Base-by-base conservation (phyloP, 2,113 vertebrate genomes). In the Larimichthys crocea region DNA sequence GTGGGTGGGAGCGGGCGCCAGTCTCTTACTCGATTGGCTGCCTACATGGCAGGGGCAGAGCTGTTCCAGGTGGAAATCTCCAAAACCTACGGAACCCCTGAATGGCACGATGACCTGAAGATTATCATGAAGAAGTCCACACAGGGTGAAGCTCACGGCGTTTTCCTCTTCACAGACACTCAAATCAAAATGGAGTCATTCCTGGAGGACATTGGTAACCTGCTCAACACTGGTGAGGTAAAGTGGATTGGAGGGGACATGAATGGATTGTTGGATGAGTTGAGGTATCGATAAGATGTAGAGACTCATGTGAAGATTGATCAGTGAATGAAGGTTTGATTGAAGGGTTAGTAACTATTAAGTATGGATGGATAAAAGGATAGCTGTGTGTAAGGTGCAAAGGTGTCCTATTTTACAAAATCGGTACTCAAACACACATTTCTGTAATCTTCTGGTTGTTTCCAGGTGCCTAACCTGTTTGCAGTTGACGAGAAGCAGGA, bases 151-250 rank as follows among this genome's bases (percentile, higher is more conserved):
- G 90, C 88, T 87, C 96, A 96, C 2, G 96, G 96, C 0, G 96
- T 97, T 63, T 97, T 98, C 91, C 94, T 99, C 22, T 98, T 99
- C 70, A 97, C 96, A 0, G 97, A 98, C 62, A 95, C 96, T 11
- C 97, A 99, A 86, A 97, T 99, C 64, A 99, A 97, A 92, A 93
- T 86, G 76, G 97, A 99, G 78, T 97, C 96, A 0, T 99, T 99
- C 86, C 88, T 99, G 22, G 97, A 98, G 90, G 97, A 98, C 20
- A 91, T 98, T 49, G 97, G 96, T 79, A 98, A 98, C 80, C 92
- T 99, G 69, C 94, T 99, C 11, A 98, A 99, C 87, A 96, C 96
- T 0, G 97, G 97, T 10, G 97, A 99, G 90, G 96, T 93, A 85
- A 76, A 85, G 9, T 74, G 68, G 12, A 22, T 35, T 8, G 3